Conservation (phyloP, 2,113 vertebrate genomes). For the Alces alces region DNA sequence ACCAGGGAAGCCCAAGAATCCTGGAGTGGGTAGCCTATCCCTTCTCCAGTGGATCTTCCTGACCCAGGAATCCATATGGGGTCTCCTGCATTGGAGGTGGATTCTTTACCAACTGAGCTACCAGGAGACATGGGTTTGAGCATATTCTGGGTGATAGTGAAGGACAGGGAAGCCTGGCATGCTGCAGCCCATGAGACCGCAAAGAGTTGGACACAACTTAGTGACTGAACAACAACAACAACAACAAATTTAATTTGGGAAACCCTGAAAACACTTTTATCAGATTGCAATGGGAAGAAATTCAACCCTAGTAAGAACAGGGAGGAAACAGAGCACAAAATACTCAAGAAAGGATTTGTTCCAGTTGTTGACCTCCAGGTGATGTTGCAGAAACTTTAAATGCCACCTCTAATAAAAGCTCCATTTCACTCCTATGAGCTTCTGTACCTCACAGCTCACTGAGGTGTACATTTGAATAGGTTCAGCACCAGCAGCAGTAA, state of each 20-base stretch:
- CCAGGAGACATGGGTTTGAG: not conserved
- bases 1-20: no score
- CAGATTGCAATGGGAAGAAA: not conserved
- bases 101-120: not conserved
- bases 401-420: not conserved
- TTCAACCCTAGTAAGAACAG: not conserved
- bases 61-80: no score
- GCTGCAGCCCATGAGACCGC: not conserved
- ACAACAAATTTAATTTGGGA: not conserved
- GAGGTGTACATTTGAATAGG: not conserved
- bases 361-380: not conserved
- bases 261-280: not conserved
- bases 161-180: not conserved
- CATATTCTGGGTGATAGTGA: not conserved
- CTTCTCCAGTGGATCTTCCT: no score
- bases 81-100: no score
- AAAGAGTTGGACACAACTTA: not conserved
- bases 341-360: not conserved
- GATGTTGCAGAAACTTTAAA: not conserved
- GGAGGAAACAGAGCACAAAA: rapidly evolving
- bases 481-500: not conserved
- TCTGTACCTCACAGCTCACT: not conserved
- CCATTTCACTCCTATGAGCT: not conserved
- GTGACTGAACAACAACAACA: not conserved
- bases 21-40: no score